These are phyloP conservation scores for Gymnosoma rotundatum DNA, from an alignment of 2,888 invertebrate genomes.

Conservation along the genomic window DNA sequence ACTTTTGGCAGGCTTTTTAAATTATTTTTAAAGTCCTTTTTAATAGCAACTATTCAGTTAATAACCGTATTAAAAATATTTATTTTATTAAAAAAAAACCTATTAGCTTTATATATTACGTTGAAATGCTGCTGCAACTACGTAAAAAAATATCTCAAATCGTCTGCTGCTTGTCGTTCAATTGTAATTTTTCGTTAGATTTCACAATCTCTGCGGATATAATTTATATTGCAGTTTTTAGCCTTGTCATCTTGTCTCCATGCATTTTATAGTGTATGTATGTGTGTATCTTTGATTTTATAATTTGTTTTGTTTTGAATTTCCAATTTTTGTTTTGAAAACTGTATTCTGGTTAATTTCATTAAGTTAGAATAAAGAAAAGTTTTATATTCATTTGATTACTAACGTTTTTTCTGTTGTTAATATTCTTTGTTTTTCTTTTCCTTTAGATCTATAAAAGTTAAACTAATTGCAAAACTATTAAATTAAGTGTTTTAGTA, in stretches of 20 bases:
- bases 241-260: slow-evolving; percentile 28
- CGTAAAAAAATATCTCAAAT: neutral
- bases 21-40: no score
- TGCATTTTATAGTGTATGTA: slow-evolving; percentile 15
- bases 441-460: neutral
- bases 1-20: no score
- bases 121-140: no score
- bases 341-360: slow-evolving; percentile 46
- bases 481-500: neutral
- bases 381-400: slow-evolving; percentile 25
- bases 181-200: neutral
- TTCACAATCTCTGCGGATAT: neutral
- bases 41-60: no score
- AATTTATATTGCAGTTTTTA: slow-evolving; percentile 28
- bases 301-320: slow-evolving; percentile 22
- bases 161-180: slow-evolving; percentile 18
- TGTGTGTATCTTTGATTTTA: slow-evolving; percentile 3
- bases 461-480: neutral
- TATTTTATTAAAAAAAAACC: no score
- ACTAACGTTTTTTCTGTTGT: neutral
- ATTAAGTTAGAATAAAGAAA: slow-evolving; percentile 34
- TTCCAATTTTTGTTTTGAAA: slow-evolving; percentile 46
- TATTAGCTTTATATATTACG: no score
- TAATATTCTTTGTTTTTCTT: neutral
- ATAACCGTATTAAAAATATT: no score